These are phyloP conservation scores for Acrobasis repandana DNA, from an alignment of 2,888 invertebrate species.

Conservation along the genomic window DNA sequence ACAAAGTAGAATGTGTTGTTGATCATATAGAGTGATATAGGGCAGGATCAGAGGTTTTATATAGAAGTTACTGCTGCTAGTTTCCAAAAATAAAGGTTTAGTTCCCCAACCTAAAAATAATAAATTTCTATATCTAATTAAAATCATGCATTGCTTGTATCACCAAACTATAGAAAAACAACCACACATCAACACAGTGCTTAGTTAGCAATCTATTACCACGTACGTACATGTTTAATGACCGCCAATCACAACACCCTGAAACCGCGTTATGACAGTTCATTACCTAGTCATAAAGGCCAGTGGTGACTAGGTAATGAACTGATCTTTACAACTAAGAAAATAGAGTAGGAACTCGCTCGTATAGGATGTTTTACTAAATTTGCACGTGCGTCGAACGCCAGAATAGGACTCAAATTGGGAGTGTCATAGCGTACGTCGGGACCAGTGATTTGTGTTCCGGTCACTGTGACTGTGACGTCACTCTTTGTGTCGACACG, in stretches of 20 bases:
- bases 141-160: not conserved
- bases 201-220: not conserved
- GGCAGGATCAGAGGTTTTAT: no score
- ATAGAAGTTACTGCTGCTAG: no score
- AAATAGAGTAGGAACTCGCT: not conserved
- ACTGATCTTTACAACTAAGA: not conserved
- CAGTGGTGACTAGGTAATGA: no score
- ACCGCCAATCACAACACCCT: constrained; percentile 8
- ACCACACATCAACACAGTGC: not conserved
- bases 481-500: constrained; percentile 33
- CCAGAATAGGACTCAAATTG: constrained; percentile 32
- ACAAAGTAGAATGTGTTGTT: no score
- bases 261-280: constrained; percentile 11
- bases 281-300: constrained; percentile 1
- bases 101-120: not conserved
- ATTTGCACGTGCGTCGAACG: constrained; percentile 16
- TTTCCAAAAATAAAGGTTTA: no score
- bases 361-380: not conserved
- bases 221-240: not conserved
- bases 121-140: not conserved
- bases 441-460: constrained; percentile 33
- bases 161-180: not conserved
- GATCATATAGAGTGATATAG: no score
- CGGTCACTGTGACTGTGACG: constrained; percentile 33
- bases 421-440: constrained; percentile 40